These are phyloP conservation scores for Xylocampa areola DNA, from an alignment of 2,888 invertebrate genomes.

Conservation along the genomic window DNA sequence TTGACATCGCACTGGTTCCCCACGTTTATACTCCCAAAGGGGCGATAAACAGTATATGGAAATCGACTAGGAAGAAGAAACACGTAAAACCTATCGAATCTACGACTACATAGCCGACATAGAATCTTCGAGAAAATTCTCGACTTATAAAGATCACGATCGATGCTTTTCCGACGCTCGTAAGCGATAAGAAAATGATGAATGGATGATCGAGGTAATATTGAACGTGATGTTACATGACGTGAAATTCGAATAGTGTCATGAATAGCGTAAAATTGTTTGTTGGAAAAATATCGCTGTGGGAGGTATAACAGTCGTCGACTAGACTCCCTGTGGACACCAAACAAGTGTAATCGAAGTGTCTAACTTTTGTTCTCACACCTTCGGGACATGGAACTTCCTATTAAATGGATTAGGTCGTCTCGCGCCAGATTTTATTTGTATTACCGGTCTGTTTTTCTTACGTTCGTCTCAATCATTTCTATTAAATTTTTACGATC, in stretches of 20 bases:
- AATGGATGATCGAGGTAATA: conserved; percentile 47
- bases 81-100: conserved; percentile 65
- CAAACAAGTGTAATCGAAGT: conserved; percentile 67
- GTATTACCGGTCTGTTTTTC: background rate
- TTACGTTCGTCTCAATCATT: conserved; percentile 2
- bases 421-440: conserved; percentile 36
- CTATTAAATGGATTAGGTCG: conserved; percentile 64
- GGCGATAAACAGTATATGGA: conserved; percentile 66
- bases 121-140: conserved; percentile 37
- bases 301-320: conserved; percentile 39
- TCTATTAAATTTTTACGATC: background rate
- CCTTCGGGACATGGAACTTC: conserved; percentile 56
- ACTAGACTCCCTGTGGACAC: conserved; percentile 43
- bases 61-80: conserved; percentile 64
- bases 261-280: conserved; percentile 34
- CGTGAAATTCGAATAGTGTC: conserved; percentile 39
- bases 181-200: conserved; percentile 49
- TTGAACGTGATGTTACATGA: conserved; percentile 29
- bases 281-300: conserved; percentile 30
- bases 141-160: conserved; percentile 43
- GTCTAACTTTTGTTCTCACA: conserved; percentile 58
- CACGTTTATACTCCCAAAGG: conserved; percentile 64
- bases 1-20: conserved; percentile 33
- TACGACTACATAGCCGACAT: conserved; percentile 37
- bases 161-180: conserved; percentile 26